Evolutionary conservation across 2,888 invertebrate genomes (phyloP).

Genomic region (Sphecodes monilicornis): DNA sequence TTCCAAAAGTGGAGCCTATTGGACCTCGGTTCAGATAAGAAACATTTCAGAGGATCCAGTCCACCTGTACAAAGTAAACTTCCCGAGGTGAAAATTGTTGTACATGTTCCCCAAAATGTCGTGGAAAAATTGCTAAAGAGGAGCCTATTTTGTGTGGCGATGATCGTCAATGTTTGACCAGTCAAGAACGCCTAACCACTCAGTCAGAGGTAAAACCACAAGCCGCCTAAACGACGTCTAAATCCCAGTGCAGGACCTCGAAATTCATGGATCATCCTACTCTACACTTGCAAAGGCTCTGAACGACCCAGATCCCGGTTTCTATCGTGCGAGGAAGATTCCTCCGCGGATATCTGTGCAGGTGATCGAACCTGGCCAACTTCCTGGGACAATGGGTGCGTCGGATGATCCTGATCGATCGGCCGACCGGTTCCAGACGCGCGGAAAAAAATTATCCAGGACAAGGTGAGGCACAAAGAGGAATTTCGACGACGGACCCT

Average conservation of each 20-base stretch:
- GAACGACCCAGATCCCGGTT: neutral
- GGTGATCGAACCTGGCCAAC: constrained; percentile 9
- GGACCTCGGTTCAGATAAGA: too few species aligned
- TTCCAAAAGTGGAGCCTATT: too few species aligned
- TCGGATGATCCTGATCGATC: constrained; percentile 17
- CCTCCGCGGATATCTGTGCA: neutral
- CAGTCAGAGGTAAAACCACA: neutral
- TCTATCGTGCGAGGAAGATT: neutral
- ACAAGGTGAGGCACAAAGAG: constrained; percentile 44
- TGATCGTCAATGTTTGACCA: too few species aligned
- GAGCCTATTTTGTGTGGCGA: too few species aligned
- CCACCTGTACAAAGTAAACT: too few species aligned
- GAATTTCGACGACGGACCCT: constrained; percentile 40
- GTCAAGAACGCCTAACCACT: too few species aligned
- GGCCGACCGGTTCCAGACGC: neutral
- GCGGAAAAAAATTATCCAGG: constrained; percentile 3
- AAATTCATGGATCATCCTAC: neutral
- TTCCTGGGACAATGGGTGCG: neutral
- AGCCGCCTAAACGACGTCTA: neutral
- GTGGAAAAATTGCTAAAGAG: too few species aligned
- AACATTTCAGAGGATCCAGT: too few species aligned
- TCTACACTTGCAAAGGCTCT: neutral
- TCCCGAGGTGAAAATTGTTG: too few species aligned
- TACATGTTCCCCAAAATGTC: too few species aligned
- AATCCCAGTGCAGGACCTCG: too few species aligned